Base-by-base conservation (phyloP, 2,113 vertebrate genomes). In the Proteles cristata region DNA sequence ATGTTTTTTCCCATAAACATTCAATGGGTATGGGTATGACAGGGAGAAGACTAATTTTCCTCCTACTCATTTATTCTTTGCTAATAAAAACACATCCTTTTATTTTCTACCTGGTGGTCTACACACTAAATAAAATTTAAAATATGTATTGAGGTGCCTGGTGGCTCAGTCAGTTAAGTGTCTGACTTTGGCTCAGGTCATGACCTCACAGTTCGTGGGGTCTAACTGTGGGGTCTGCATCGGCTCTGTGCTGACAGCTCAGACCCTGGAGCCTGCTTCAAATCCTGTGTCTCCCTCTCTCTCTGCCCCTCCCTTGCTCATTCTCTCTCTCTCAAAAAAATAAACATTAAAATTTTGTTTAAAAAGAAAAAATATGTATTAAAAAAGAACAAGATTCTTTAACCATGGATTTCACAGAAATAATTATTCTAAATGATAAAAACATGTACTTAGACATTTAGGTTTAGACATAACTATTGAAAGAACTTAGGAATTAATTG, bases 31-130 rank as follows among this genome's bases (percentile, higher is more conserved):
- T 96, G 12, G 4, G 2, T 65, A 43, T 96, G 12, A 94, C 2
- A 86, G 26, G 5, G 33, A 66, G n/a, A 81, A 77, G 68, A 88
- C 5, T 76, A 79, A 91, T 81, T 96, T 96, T 92, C 25, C 80
- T 88, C 45, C 2, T 84, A 76, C 50, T 81, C 7, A 39, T 77
- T 93, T 91, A 7, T 88, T 85, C 15, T 97, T 81, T 77, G 23
- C 7, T 79, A 61, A 74, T 87, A 88, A 79, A 88, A 92, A 48
- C 25, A 35, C 16, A 77, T 94, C 7, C 6, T 92, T 93, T 95
- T 81, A 86, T 79, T 58, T 93, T 74, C 35, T 90, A 2, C 39
- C 63, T 94, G 28, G 26, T 87, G 48, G 19, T 43, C 21, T 90
- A 68, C 12, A 73, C 5, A 61, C 63, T 90, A 94, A 86, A 88